Conservation (phyloP, 2,797 vertebrate genomes). For the Pitangus sulphuratus region DNA sequence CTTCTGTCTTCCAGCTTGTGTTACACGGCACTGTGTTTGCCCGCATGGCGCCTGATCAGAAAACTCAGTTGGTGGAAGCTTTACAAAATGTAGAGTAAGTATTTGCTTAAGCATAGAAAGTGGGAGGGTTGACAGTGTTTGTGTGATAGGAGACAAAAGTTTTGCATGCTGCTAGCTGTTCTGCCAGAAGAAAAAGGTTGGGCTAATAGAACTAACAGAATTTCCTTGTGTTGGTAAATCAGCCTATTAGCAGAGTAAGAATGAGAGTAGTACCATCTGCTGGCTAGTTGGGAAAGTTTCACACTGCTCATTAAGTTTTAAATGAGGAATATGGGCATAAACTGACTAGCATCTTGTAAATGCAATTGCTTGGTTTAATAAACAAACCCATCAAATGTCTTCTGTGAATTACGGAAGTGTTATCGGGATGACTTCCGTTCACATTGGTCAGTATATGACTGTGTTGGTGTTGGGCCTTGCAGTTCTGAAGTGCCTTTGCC, state of each 20-base stretch:
- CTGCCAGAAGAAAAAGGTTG: not conserved
- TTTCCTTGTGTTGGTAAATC: not conserved
- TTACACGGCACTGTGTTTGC: conserved; percentile 96
- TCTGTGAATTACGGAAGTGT: not conserved
- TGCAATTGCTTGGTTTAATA: not conserved
- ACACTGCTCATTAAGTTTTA: not conserved
- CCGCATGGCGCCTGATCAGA: conserved; percentile 97
- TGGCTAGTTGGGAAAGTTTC: conserved; percentile 7
- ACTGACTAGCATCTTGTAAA: not conserved
- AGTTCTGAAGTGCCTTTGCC: not conserved
- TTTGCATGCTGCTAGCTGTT: not conserved
- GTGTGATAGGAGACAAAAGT: not conserved
- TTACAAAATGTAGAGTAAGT: conserved; percentile 97
- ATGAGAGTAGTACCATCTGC: conserved; percentile 22
- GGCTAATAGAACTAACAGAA: not conserved
- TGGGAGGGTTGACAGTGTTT: not conserved
- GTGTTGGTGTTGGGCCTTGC: not conserved
- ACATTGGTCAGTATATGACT: not conserved
- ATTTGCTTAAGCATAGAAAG: not conserved
- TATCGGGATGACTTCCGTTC: not conserved
- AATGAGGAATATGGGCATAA: not conserved
- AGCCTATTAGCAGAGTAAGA: not conserved
- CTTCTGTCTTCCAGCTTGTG: conserved; percentile 82
- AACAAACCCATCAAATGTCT: not conserved
- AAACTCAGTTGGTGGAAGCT: conserved; percentile 94